Conservation (phyloP, 2,888 invertebrate genomes). For the Lepidocyrtoides sp. region DNA sequence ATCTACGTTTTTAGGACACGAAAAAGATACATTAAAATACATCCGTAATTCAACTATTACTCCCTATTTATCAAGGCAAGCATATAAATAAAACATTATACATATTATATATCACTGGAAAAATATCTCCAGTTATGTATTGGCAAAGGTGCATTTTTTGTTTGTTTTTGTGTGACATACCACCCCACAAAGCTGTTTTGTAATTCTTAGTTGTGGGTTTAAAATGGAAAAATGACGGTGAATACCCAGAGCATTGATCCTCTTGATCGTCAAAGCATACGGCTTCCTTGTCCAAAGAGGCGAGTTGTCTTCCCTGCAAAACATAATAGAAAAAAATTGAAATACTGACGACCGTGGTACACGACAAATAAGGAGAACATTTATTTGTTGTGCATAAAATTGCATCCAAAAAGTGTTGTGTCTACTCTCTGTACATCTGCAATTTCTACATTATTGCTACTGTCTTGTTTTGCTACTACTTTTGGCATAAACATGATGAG, state of each 20-base stretch:
- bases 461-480: constrained; percentile 84
- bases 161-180: constrained; percentile 70
- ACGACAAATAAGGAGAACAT: too few species aligned
- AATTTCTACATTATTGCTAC: too few species aligned
- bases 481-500: constrained; percentile 94
- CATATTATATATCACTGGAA: too few species aligned
- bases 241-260: constrained; percentile 90
- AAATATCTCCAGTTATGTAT: constrained; percentile 11
- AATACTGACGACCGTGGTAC: too few species aligned
- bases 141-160: constrained; percentile 18
- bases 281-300: constrained; percentile 96
- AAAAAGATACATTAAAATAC: too few species aligned
- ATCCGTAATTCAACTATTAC: too few species aligned
- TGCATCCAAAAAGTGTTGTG: too few species aligned
- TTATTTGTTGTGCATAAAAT: too few species aligned
- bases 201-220: constrained; percentile 91
- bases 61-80: too few species aligned
- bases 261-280: constrained; percentile 91
- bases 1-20: too few species aligned
- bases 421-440: too few species aligned
- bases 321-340: background rate
- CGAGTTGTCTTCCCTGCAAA: constrained; percentile 93
- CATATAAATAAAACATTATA: too few species aligned
- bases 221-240: constrained; percentile 97
- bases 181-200: constrained; percentile 84